Evolutionary conservation across 1,140 invertebrate species (phyloP), one percentile per base, ranked within the genome.

Genomic region (Zophobas morio): DNA sequence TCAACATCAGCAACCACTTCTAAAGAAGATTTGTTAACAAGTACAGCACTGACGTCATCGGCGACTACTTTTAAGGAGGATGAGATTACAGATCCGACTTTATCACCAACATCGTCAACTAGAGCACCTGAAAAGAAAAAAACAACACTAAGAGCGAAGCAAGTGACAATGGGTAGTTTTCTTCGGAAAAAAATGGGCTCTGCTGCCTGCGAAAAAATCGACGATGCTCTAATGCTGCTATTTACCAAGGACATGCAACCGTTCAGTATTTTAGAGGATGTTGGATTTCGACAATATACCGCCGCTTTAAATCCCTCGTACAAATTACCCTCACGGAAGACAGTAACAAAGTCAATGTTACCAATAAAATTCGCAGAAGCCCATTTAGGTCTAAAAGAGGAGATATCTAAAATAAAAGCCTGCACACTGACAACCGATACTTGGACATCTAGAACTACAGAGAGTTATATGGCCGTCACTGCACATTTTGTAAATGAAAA

Each of bases 191-290:
- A 79, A 74, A 77, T 76, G 20, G 20, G 20, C 20, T 20, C 20
- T 20, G 20, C 20, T 20, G 20, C 20, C 20, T 20, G 20, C 20
- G 20, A 20, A 20, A 20, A 78, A 80, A 75, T 80, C 6, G 66
- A 75, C 80, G 32, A 75, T 73, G 57, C 46, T 63, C 56, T 81
- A n/a, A 6, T 79, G 34, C 33, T 53, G 42, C 33, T 81, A 33
- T 75, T 84, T 34, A 81, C 40, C 32, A 42, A 74, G 6, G 82
- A 84, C 54, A 82, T 77, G 79, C 82, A 85, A 74, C 81, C 82
- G 32, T 84, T 84, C 75, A 75, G 78, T 4, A 71, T 84, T 34
- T 81, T 84, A 1, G 82, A 84, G 78, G 81, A 84, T 60, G 1
- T 78, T 34, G 82, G 80, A 2, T 85, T 85, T 77, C 74, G 60